phyloP scores from a whole-genome alignment of 2,797 vertebrate genomes.

The Gorsachius magnificus region DNA sequence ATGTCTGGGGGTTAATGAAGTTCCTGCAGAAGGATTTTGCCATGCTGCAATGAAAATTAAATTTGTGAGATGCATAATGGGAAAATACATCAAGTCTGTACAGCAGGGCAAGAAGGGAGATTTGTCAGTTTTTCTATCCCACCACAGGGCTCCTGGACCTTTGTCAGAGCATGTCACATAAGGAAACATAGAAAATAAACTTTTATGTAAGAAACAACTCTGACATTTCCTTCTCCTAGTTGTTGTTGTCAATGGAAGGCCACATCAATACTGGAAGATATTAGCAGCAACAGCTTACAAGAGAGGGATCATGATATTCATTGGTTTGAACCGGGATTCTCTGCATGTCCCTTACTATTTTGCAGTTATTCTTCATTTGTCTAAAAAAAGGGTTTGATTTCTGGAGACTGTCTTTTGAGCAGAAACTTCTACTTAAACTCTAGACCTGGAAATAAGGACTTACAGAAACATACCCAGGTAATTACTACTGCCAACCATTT shows the following conservation, averaged over 20 bases:
- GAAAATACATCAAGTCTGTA: neutral
- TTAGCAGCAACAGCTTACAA: neutral
- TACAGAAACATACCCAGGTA: neutral
- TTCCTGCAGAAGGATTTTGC: constrained; percentile 86
- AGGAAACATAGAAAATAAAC: neutral
- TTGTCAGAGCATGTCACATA: neutral
- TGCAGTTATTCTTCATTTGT: neutral
- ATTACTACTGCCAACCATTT: neutral
- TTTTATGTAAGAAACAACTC: neutral
- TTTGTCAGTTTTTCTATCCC: neutral
- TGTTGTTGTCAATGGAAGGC: neutral
- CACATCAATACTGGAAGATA: neutral
- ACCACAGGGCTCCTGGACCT: neutral
- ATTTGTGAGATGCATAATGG: neutral
- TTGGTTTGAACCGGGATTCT: neutral
- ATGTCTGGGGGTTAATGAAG: constrained; percentile 73
- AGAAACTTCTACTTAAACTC: neutral
- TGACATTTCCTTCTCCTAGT: neutral
- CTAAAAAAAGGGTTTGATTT: neutral
- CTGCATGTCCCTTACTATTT: neutral
- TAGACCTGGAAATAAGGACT: neutral
- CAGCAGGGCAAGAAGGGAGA: neutral
- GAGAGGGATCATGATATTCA: neutral
- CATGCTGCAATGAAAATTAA: constrained; percentile 79
- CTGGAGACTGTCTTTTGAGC: neutral